Evolutionary conservation across 2,797 vertebrate genomes (phyloP).

Genomic region (Xerus rutilus): DNA sequence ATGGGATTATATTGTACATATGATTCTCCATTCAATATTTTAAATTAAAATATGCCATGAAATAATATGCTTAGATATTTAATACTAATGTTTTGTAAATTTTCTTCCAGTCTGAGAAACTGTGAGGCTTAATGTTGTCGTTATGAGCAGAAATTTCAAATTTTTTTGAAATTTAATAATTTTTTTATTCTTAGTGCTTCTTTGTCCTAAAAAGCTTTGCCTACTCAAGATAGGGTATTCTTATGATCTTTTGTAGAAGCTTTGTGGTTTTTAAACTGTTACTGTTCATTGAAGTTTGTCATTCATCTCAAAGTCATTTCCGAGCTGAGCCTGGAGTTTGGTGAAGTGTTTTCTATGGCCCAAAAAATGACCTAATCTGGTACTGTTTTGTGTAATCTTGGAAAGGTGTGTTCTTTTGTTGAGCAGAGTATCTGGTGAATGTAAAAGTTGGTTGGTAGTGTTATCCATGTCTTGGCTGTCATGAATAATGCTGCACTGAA

Average conservation of each 20-base stretch:
- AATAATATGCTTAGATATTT: neutral
- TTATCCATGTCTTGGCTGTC: neutral
- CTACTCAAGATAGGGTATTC: neutral
- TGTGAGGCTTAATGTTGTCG: neutral
- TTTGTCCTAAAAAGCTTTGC: neutral
- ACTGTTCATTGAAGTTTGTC: neutral
- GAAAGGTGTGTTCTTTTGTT: neutral
- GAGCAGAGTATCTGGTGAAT: neutral
- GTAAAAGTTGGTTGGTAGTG: neutral
- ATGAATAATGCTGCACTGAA: no score
- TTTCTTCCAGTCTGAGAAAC: neutral
- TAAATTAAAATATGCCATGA: neutral
- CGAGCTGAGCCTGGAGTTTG: neutral
- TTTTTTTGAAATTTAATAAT: neutral
- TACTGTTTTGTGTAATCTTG: no score
- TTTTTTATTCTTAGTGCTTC: neutral
- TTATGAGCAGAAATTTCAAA: neutral
- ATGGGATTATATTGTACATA: neutral
- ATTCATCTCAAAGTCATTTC: neutral
- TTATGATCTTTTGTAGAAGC: neutral
- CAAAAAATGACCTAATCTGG: no score
- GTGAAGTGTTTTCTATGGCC: neutral
- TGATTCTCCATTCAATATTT: neutral
- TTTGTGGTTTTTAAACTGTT: neutral
- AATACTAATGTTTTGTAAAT: neutral